These are phyloP conservation scores for Hydractinia echinata DNA, from an alignment of 30 jellyfish, hydroid and myxozoan species.

Conservation along the genomic window DNA sequence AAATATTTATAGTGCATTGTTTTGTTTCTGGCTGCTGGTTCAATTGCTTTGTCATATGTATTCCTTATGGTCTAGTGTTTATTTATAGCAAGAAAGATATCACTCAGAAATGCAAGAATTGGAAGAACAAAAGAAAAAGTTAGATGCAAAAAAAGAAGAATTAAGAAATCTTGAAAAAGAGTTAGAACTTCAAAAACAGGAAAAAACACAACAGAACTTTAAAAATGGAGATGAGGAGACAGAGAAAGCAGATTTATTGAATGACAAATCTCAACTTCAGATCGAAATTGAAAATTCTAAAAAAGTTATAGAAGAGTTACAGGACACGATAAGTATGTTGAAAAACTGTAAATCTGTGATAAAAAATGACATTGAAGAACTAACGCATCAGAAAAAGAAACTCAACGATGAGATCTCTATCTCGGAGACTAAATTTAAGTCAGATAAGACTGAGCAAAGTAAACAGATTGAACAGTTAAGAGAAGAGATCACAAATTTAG, in stretches of 20 bases:
- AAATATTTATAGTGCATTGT: too few species aligned
- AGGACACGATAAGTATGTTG: conserved; percentile 13
- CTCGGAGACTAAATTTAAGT: conserved; percentile 1
- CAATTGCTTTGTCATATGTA: too few species aligned
- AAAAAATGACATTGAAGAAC: conserved; percentile 5
- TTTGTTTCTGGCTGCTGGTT: too few species aligned
- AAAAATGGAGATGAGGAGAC: too few species aligned
- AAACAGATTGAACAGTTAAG: background rate
- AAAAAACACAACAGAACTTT: background rate
- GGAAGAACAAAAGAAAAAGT: background rate
- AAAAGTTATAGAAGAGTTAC: background rate
- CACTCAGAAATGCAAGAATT: background rate
- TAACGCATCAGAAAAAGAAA: background rate
- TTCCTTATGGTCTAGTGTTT: too few species aligned
- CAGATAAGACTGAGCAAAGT: background rate
- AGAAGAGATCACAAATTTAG: background rate
- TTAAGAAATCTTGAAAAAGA: background rate
- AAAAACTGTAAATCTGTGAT: background rate
- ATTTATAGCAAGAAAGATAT: too few species aligned
- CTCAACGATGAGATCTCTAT: background rate
- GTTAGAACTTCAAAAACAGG: background rate
- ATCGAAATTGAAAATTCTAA: background rate
- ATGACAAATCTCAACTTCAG: background rate
- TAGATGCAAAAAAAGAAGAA: background rate
- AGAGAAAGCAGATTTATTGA: too few species aligned